Evolutionary conservation across 2,113 vertebrate species (phyloP).

Genomic region (Diadophis punctatus): DNA sequence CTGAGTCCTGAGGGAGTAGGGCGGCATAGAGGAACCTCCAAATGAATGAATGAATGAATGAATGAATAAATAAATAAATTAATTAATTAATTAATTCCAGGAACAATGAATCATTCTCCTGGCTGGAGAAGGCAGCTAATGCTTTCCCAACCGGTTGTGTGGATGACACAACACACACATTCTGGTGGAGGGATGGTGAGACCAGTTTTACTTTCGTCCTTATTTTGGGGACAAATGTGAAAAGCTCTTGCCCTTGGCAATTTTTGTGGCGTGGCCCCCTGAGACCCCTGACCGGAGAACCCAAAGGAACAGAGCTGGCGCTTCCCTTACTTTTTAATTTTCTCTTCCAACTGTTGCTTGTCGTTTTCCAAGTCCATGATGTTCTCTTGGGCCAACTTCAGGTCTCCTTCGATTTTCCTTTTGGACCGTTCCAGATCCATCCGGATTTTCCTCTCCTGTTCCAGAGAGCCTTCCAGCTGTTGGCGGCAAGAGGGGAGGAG

Average conservation of each 20-base stretch:
- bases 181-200: too few species aligned
- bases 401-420: constrained; percentile 73
- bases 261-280: accelerated
- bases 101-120: neutral
- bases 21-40: too few species aligned
- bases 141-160: neutral
- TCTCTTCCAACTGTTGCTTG: constrained; percentile 76
- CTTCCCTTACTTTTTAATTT: constrained; percentile 67
- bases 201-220: neutral
- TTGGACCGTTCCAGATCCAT: constrained; percentile 78
- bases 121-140: neutral
- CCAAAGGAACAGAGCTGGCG: accelerated
- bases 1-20: too few species aligned
- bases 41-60: too few species aligned
- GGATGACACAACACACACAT: neutral
- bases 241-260: accelerated
- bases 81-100: too few species aligned
- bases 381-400: constrained; percentile 74
- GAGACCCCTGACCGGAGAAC: too few species aligned
- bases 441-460: constrained; percentile 78
- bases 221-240: too few species aligned
- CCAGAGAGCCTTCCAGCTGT: constrained; percentile 74
- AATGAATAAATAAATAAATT: too few species aligned
- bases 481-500: too few species aligned
- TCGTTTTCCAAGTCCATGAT: constrained; percentile 79